phyloP scores from a whole-genome alignment of 2,888 invertebrate genomes.

The Anagyrus pseudococci region DNA sequence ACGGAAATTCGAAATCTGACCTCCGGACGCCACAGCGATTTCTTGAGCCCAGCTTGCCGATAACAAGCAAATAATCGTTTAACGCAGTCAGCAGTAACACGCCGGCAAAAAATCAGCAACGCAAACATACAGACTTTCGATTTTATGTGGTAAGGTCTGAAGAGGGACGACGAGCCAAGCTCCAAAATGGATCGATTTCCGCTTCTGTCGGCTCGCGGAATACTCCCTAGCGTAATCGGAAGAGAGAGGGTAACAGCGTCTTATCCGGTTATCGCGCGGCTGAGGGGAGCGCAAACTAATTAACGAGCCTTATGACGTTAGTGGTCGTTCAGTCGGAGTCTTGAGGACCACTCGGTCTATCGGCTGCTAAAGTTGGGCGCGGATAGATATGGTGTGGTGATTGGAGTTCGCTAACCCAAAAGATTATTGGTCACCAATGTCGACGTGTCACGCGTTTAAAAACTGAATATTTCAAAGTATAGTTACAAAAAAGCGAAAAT shows the following conservation, averaged over 20 bases:
- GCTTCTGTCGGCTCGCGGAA: slow-evolving; percentile 30
- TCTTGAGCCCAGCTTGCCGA: neutral
- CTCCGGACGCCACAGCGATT: neutral
- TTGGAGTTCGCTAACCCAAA: too few relatives aligned
- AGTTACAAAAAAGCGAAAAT: too few relatives aligned
- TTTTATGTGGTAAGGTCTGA: neutral
- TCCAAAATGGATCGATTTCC: slow-evolving; percentile 25
- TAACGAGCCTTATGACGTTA: slow-evolving; percentile 49
- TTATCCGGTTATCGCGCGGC: slow-evolving; percentile 47
- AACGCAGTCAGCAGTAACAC: slow-evolving; percentile 15
- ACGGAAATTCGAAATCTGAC: neutral
- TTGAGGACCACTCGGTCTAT: neutral
- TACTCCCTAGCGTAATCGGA: slow-evolving; percentile 26
- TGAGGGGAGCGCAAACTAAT: slow-evolving; percentile 45
- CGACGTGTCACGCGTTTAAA: neutral
- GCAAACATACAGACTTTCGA: slow-evolving; percentile 11
- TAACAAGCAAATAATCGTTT: slow-evolving; percentile 15
- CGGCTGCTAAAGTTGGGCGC: neutral
- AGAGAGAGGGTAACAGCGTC: slow-evolving; percentile 30
- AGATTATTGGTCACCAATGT: neutral
- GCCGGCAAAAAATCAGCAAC: slow-evolving; percentile 20
- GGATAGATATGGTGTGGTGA: neutral
- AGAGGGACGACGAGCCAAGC: neutral
- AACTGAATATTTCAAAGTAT: too few relatives aligned
- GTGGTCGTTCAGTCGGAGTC: slow-evolving; percentile 21